Conservation (phyloP, 2,113 vertebrate species). For the Cyprinodon brontotheroides region DNA sequence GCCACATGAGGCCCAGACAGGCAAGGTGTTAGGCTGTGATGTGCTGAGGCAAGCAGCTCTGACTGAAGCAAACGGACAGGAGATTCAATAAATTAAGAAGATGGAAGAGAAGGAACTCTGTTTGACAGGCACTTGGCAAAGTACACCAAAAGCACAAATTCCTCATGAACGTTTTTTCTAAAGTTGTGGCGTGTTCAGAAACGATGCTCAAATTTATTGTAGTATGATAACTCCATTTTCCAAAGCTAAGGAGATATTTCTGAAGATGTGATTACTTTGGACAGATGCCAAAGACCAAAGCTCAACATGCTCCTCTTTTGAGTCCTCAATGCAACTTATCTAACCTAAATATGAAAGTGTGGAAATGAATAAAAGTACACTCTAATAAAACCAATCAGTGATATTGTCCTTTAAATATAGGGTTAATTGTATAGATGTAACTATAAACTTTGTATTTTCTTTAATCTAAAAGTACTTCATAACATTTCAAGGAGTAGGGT, state of each 20-base stretch:
- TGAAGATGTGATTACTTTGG: not conserved
- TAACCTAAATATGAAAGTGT: no score
- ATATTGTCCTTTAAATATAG: no score
- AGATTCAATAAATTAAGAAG: constrained; percentile 42
- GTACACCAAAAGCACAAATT: constrained; percentile 10
- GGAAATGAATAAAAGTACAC: not conserved
- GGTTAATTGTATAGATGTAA: not conserved
- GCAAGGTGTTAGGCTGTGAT: constrained; percentile 51
- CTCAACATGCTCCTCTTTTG: not conserved
- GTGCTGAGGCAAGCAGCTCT: constrained; percentile 55
- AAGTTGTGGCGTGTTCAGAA: constrained; percentile 12
- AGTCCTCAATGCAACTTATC: not conserved
- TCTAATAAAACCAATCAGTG: not conserved
- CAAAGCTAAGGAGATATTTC: not conserved
- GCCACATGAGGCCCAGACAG: constrained; percentile 21
- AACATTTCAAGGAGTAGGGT: not conserved
- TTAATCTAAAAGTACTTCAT: not conserved
- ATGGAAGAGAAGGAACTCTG: constrained; percentile 17
- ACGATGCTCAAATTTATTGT: not conserved
- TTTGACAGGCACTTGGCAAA: constrained; percentile 29
- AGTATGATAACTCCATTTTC: not conserved
- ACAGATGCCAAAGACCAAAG: not conserved
- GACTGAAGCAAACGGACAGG: constrained; percentile 25
- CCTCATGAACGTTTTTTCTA: not conserved
- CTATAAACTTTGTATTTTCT: not conserved